Evolutionary conservation across 1,140 invertebrate genomes (phyloP).

Genomic region (Drosophila hydei): DNA sequence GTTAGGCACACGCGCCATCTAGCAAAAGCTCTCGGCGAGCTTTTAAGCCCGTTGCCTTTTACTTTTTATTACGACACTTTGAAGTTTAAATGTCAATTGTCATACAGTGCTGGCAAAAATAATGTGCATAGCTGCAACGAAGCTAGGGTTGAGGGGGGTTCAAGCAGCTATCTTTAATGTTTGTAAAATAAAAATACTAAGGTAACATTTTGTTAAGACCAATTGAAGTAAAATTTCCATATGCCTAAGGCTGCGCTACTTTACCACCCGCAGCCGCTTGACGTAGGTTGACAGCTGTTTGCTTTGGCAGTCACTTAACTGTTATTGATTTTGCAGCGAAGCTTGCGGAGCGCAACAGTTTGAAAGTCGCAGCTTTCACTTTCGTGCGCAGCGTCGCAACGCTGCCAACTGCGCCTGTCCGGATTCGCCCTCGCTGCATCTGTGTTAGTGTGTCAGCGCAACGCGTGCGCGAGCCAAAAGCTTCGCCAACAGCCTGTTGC

Average conservation of each 20-base stretch:
- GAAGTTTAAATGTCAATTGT: constrained; percentile 64
- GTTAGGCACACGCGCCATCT: constrained; percentile 67
- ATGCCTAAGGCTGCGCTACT: constrained; percentile 25
- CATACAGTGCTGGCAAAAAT: constrained; percentile 36
- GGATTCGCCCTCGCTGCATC: constrained; percentile 39
- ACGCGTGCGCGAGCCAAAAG: constrained; percentile 60
- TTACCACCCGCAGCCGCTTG: constrained; percentile 34
- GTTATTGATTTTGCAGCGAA: constrained; percentile 67
- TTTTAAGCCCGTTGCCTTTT: constrained; percentile 39
- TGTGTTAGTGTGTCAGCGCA: constrained; percentile 74
- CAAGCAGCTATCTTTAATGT: not conserved
- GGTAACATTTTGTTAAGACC: not conserved
- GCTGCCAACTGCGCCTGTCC: constrained; percentile 52
- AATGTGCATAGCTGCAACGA: not conserved
- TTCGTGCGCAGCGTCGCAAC: constrained; percentile 54
- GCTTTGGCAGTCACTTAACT: constrained; percentile 59
- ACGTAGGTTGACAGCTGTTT: constrained; percentile 81
- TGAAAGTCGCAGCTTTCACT: constrained; percentile 80
- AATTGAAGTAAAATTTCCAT: not conserved
- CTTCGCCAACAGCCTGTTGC: constrained; percentile 70
- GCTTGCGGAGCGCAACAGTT: constrained; percentile 66
- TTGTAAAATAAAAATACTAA: not conserved
- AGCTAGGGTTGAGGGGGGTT: not conserved
- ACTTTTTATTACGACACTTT: constrained; percentile 22
- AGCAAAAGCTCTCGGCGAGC: constrained; percentile 47